Evolutionary conservation across 2,797 vertebrate genomes (phyloP), one percentile per base, ranked within the genome.

Genomic region (Megaceryle alcyon): DNA sequence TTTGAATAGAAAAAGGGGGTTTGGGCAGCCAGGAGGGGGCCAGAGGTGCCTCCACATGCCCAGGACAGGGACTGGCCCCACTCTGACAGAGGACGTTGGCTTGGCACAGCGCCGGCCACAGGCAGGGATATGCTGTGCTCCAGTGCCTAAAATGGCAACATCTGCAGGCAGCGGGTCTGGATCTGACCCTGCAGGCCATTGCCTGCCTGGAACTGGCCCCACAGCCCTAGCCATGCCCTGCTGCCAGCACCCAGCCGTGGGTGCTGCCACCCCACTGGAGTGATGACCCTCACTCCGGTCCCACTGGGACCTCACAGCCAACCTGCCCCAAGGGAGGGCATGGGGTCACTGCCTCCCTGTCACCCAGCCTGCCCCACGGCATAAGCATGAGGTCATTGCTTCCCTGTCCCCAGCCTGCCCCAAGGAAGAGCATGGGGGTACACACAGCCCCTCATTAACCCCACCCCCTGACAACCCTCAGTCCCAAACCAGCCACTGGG

Each of bases 101-200:
- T 96, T 20, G 0, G 84, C 94, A 83, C 43, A 0, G 35, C 63
- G 86, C 90, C 0, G 21, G 59, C 91, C 59, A 39, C 66, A 35
- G 44, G 70, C 86, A 83, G 73, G 59, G 78, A 81, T 75, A 23
- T 26, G 81, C 81, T 53, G 87, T 56, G 85, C 79, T 97, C 94
- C 90, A 97, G 93, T 35, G 86, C 97, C 97, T 97, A 97, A 97
- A 97, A 97, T 97, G 97, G 97, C 96, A 97, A 97, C 91, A 28
- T 94, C 86, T 85, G 88, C 82, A 64, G 41, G 82, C 91, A 79
- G 69, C 85, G 3, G 65, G 89, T 83, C 91, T 88, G 88, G 92
- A 93, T 72, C 61, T 3, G 2, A 70, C 92, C 87, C 77, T 9
- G 3, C 7, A 3, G 92, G 75, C 92, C 84, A 85, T 33, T 4